Percentiles rank a stretch among this genome's conserved stretches.
Conservation (phyloP, 2,797 vertebrate species). For the Cirrhinus molitorella region DNA sequence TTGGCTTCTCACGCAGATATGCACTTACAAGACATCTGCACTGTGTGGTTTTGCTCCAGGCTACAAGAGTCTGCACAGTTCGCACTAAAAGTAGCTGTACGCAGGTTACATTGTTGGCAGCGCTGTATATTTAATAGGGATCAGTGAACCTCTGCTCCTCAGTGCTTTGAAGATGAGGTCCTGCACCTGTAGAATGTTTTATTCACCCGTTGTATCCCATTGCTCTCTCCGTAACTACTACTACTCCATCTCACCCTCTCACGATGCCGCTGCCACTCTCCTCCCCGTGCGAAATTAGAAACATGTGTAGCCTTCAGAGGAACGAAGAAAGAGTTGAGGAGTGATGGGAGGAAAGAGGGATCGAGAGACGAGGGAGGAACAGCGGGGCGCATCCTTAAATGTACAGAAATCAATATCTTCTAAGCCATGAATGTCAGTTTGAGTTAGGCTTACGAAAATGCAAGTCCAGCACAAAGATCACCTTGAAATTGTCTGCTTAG, state of each 20-base stretch:
- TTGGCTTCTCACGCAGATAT: not conserved
- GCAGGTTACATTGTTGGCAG: slow-evolving; percentile 67
- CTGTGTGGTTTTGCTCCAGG: slow-evolving; percentile 36
- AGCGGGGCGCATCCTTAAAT: slow-evolving; percentile 69
- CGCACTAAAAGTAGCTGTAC: slow-evolving; percentile 54
- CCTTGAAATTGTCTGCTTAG: slow-evolving; percentile 70
- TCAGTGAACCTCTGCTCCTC: slow-evolving; percentile 68
- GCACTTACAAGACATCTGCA: slow-evolving; percentile 36
- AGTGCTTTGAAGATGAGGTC: slow-evolving; percentile 69
- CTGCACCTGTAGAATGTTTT: slow-evolving; percentile 65
- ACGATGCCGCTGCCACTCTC: slow-evolving; percentile 63
- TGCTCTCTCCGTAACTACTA: not conserved
- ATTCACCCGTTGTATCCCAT: slow-evolving; percentile 31
- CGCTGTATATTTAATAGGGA: slow-evolving; percentile 69
- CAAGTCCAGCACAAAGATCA: slow-evolving; percentile 76
- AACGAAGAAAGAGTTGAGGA: slow-evolving; percentile 50
- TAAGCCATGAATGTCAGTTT: slow-evolving; percentile 80
- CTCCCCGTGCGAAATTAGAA: slow-evolving; percentile 72
- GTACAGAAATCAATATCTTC: slow-evolving; percentile 78
- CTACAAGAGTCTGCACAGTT: slow-evolving; percentile 39
- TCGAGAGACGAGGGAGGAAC: slow-evolving; percentile 37
- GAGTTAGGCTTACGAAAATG: slow-evolving; percentile 76
- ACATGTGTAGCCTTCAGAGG: slow-evolving; percentile 78
- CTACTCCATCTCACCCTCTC: slow-evolving; percentile 64
- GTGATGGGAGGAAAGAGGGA: slow-evolving; percentile 41